phyloP scores from a whole-genome alignment of 2,888 invertebrate genomes.

The Platycnemis pennipes region DNA sequence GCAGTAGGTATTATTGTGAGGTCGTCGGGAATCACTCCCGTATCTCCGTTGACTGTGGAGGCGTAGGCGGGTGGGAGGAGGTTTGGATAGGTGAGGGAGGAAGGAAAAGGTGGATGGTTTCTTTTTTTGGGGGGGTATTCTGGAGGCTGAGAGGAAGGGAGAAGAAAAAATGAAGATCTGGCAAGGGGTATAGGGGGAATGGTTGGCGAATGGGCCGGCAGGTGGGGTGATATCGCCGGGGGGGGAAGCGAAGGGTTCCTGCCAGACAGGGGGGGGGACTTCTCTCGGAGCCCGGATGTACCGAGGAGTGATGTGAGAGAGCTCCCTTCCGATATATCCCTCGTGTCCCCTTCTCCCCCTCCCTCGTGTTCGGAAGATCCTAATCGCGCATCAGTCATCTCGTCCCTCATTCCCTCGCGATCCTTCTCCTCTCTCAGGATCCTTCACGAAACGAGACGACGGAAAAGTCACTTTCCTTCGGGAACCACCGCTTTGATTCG shows the following conservation, averaged over 20 bases:
- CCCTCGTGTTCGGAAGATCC: constrained; percentile 24
- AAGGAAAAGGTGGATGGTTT: no score
- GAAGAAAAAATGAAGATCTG: neutral
- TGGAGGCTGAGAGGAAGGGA: neutral
- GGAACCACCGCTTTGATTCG: neutral
- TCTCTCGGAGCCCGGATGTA: constrained; percentile 4
- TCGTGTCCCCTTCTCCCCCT: neutral
- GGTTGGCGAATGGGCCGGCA: neutral
- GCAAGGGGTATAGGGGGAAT: neutral
- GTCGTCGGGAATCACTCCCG: no score
- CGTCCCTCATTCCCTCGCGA: neutral
- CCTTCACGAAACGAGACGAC: neutral
- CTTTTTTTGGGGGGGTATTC: neutral
- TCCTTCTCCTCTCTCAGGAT: neutral
- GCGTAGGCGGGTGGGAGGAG: no score
- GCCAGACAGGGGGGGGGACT: neutral
- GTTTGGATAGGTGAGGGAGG: no score
- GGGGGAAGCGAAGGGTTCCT: neutral
- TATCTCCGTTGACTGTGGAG: no score
- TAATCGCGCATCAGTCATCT: neutral
- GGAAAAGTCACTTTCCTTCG: neutral
- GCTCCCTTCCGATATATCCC: neutral
- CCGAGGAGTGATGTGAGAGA: neutral
- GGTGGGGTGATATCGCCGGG: neutral
- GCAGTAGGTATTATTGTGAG: no score